Evolutionary conservation across 2,113 vertebrate species (phyloP).

Genomic region (Takifugu bimaculatus): DNA sequence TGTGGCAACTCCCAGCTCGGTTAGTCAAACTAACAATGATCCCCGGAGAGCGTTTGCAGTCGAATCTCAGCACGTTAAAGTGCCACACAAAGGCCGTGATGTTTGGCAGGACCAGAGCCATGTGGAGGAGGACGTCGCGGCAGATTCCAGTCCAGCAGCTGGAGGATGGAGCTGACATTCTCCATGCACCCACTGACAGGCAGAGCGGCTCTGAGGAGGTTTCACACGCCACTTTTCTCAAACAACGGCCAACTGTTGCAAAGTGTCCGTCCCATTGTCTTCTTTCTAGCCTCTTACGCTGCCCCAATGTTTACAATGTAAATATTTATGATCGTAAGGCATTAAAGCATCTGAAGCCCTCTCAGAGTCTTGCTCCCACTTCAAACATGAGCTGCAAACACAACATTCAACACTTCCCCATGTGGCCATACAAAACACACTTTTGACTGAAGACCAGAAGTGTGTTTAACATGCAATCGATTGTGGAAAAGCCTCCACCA

Average conservation of each 20-base stretch:
- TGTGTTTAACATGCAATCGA: too few relatives aligned
- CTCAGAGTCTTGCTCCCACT: too few relatives aligned
- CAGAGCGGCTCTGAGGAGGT: conserved; percentile 13
- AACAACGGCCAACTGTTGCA: background rate
- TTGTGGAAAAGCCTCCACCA: too few relatives aligned
- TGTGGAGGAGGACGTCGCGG: conserved; percentile 37
- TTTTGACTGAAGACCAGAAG: background rate
- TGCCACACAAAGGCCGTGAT: conserved; percentile 35
- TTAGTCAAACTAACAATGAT: conserved; percentile 19
- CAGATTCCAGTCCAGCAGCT: conserved; percentile 60
- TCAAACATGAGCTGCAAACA: background rate
- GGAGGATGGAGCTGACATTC: conserved; percentile 55
- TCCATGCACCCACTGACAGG: conserved; percentile 44
- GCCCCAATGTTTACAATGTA: too few relatives aligned
- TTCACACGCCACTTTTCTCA: conserved; percentile 31
- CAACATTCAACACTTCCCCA: conserved; percentile 8
- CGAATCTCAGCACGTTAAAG: conserved; percentile 25
- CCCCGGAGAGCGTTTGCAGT: conserved; percentile 16
- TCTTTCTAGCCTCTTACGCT: too few relatives aligned
- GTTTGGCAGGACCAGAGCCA: conserved; percentile 45
- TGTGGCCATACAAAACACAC: background rate
- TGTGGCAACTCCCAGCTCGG: background rate
- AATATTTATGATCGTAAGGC: too few relatives aligned
- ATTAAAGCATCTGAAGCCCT: too few relatives aligned
- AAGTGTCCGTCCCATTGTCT: too few relatives aligned